Base-by-base conservation (phyloP, 2,888 invertebrate species). In the Eupeodes latifasciatus region DNA sequence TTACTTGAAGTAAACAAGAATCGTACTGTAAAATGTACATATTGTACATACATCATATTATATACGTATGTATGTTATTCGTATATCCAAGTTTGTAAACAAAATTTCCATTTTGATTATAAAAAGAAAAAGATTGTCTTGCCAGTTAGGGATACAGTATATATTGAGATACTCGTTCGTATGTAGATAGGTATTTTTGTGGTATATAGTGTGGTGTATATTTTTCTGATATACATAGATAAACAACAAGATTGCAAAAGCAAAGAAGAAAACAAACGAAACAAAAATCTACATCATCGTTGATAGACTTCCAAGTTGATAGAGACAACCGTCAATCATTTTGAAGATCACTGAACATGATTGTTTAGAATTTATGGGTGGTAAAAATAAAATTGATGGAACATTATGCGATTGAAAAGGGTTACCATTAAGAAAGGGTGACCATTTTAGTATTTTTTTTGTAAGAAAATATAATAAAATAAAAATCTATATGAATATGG, bases 271-370 rank as follows among this genome's bases (percentile, higher is more conserved):
- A 47, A 72, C 1, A 44, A 14, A 34, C 16, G 12, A 64, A 27
- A 19, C 34, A 62, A 34, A 66, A 57, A 14, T 55, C 12, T 2
- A 53, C 16, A 36, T 40, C 44, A 36, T 12, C 34, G 36, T 27
- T 77, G 77, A 81, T 80, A 83, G 79, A 83, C 75, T 83, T 76
- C 80, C 80, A 84, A 77, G 71, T 59, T 72, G 69, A 72, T 75
- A 76, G 76, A 83, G 83, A 87, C 86, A 76, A 83, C 64, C 79
- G 83, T 80, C 86, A 87, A 83, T 83, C 86, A 83, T 71, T 79
- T 64, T 75, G 53, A 86, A 86, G 79, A 87, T 87, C 83, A 81
- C 64, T 75, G 83, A 83, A 27, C 83, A 76, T 61, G 80, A 83
- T 79, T 84, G 84, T 81, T 80, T 76, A 74, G 76, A 74, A 75